phyloP scores from a whole-genome alignment of 2,888 invertebrate genomes.

The Epinotia ramella region DNA sequence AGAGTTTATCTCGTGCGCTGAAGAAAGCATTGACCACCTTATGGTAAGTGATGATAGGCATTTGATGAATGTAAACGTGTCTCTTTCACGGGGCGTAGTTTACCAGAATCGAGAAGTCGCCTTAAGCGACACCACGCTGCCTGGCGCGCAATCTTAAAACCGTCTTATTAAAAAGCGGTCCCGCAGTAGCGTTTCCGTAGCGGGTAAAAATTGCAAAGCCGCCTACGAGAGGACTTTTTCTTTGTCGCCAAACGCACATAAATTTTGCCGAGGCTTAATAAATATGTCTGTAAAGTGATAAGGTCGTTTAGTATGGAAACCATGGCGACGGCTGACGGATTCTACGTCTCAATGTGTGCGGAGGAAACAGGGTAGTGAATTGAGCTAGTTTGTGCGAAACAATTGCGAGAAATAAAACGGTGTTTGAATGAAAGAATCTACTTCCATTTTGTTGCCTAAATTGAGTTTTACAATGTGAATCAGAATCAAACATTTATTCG shows the following conservation, averaged over 20 bases:
- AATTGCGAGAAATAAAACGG: neutral
- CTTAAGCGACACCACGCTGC: constrained; percentile 16
- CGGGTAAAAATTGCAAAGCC: constrained; percentile 33
- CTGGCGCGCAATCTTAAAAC: constrained; percentile 35
- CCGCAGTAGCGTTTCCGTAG: constrained; percentile 15
- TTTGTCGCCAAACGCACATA: constrained; percentile 45
- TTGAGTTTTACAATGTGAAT: too few relatives aligned
- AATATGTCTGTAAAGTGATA: constrained; percentile 47
- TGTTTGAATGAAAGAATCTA: too few relatives aligned
- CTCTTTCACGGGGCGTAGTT: too few relatives aligned
- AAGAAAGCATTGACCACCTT: too few relatives aligned
- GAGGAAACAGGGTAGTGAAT: neutral
- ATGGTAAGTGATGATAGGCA: too few relatives aligned
- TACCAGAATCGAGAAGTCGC: too few relatives aligned
- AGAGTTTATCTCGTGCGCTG: too few relatives aligned
- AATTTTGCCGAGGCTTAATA: constrained; percentile 41
- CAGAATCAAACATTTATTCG: too few relatives aligned
- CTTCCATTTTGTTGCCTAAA: too few relatives aligned
- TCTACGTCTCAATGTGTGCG: neutral
- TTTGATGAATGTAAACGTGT: too few relatives aligned
- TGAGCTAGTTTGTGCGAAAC: too few relatives aligned
- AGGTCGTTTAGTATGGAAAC: constrained; percentile 44
- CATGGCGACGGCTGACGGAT: constrained; percentile 32
- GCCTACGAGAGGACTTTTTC: constrained; percentile 28
- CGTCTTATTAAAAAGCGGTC: constrained; percentile 43